Conservation (phyloP, 1,140 invertebrate species). For the Cyclina sinensis region DNA sequence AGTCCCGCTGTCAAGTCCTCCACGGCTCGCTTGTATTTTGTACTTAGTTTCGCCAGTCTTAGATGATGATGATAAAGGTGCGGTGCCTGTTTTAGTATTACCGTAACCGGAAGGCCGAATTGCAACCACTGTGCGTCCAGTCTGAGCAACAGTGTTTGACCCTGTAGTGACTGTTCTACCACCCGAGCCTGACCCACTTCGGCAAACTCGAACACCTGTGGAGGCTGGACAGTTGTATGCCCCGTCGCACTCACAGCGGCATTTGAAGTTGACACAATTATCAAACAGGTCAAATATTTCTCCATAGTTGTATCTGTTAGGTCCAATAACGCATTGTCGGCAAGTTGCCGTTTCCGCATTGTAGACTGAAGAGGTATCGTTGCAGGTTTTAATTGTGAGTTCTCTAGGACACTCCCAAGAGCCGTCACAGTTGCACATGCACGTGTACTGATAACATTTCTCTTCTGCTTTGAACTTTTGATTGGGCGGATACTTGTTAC, state of each 20-base stretch:
- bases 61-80: conserved; percentile 11
- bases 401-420: conserved; percentile 56
- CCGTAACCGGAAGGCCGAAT: conserved; percentile 36
- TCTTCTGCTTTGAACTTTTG: conserved; percentile 10
- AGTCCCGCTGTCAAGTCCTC: background rate
- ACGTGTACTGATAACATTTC: conserved; percentile 65
- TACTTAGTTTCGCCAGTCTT: background rate
- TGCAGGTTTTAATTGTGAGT: conserved; percentile 51
- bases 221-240: conserved; percentile 71
- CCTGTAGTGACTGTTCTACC: conserved; percentile 28
- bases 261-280: conserved; percentile 73
- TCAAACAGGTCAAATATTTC: conserved; percentile 70
- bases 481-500: conserved; percentile 27
- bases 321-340: conserved; percentile 69
- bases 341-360: conserved; percentile 69
- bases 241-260: conserved; percentile 73
- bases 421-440: conserved; percentile 76
- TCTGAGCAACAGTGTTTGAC: conserved; percentile 16
- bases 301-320: conserved; percentile 58
- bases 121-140: conserved; percentile 37
- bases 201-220: conserved; percentile 65
- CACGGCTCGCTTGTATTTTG: background rate
- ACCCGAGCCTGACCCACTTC: background rate
- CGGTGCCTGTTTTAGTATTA: background rate
- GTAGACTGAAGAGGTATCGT: conserved; percentile 22